Conservation (phyloP, 2,797 vertebrate genomes). For the Lates japonicus region DNA sequence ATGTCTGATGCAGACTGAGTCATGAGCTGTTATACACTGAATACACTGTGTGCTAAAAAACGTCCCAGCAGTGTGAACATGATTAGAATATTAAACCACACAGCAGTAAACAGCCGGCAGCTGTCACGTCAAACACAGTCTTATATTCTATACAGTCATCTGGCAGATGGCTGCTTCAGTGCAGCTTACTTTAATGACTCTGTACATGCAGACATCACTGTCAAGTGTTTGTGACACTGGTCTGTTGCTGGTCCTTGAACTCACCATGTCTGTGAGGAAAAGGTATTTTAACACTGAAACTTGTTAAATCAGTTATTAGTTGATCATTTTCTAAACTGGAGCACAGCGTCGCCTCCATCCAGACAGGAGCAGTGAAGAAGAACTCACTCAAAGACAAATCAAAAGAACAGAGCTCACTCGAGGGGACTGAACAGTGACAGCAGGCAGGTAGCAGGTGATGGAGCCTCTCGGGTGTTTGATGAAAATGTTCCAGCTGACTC, state of each 20-base stretch:
- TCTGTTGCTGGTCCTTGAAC: background rate
- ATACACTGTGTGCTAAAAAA: slow-evolving; percentile 16
- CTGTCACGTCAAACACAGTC: slow-evolving; percentile 13
- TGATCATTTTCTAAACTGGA: no score
- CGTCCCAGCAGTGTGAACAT: slow-evolving; percentile 20
- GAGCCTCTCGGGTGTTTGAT: no score
- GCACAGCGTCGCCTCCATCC: no score
- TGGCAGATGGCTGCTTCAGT: background rate
- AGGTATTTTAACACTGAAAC: background rate
- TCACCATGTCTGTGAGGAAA: background rate
- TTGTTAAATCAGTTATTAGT: no score
- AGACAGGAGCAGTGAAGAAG: no score
- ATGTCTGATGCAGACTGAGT: slow-evolving; percentile 16
- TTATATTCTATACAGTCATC: slow-evolving; percentile 17
- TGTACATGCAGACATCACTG: background rate
- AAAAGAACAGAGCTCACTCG: no score
- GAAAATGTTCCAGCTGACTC: no score
- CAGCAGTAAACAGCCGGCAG: slow-evolving; percentile 28
- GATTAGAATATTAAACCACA: slow-evolving; percentile 35
- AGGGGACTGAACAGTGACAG: no score
- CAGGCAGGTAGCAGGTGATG: no score
- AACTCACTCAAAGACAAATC: no score
- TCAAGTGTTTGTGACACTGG: background rate
- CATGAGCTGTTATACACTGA: slow-evolving; percentile 23
- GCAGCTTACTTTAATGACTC: background rate